Percentiles rank a stretch among this genome's conserved stretches.
These are phyloP conservation scores for Helarctos malayanus DNA, from an alignment of 2,797 vertebrate species.

Conservation along the genomic window DNA sequence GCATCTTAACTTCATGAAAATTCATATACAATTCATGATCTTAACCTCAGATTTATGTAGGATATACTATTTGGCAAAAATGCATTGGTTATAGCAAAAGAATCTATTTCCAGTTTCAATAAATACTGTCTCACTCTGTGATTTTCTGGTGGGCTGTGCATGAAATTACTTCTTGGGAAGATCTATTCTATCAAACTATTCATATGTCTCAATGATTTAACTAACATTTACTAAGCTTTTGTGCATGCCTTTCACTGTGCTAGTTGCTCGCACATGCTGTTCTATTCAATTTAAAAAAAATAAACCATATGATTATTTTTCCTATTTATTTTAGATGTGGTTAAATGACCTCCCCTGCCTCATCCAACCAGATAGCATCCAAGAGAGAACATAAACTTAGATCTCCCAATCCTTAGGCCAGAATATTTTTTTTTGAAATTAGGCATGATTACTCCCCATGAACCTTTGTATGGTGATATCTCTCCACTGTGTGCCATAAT, in stretches of 20 bases:
- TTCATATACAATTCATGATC: conserved; percentile 27
- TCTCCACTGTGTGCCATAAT: not conserved
- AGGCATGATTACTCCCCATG: not conserved
- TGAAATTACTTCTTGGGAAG: conserved; percentile 32
- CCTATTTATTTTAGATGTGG: conserved; percentile 57
- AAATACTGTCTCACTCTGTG: conserved; percentile 18
- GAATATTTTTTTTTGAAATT: not conserved
- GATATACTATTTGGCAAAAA: conserved; percentile 20
- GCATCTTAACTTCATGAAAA: conserved; percentile 61
- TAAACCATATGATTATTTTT: conserved; percentile 23
- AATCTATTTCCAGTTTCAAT: conserved; percentile 41
- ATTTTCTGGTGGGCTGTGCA: conserved; percentile 41
- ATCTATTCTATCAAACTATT: not conserved
- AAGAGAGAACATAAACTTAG: not conserved
- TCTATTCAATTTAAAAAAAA: conserved; percentile 37
- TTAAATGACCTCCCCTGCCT: conserved; percentile 15
- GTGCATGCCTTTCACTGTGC: not conserved
- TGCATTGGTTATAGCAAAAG: not conserved
- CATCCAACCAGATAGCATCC: not conserved
- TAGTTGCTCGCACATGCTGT: not conserved
- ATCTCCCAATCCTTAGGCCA: not conserved
- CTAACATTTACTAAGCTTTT: conserved; percentile 30
- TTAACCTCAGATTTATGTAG: conserved; percentile 46
- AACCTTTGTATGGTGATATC: not conserved
- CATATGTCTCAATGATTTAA: not conserved